These are phyloP conservation scores for Poecile atricapillus DNA, from an alignment of 2,113 vertebrate species.

Conservation along the genomic window DNA sequence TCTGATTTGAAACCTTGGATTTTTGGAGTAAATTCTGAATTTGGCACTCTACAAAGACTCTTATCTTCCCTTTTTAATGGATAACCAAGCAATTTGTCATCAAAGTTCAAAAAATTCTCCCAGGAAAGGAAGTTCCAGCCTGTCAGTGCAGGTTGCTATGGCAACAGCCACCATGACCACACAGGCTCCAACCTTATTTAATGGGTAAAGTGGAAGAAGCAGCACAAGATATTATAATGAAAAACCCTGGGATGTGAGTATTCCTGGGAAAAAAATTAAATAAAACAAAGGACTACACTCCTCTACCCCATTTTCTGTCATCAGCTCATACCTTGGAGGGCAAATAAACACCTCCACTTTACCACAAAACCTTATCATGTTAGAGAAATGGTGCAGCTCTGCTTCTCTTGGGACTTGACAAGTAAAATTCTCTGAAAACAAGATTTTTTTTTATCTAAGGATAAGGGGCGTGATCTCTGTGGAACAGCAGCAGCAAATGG, in stretches of 20 bases:
- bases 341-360: neutral
- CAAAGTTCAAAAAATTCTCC: neutral
- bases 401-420: neutral
- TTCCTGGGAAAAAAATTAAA: neutral
- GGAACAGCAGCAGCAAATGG: neutral
- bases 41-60: neutral
- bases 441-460: neutral
- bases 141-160: constrained; percentile 10
- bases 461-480: neutral
- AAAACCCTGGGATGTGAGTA: neutral
- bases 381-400: neutral
- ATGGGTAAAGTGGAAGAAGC: neutral
- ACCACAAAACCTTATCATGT: neutral
- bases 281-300: neutral
- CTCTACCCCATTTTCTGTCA: neutral
- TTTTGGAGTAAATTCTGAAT: neutral
- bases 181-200: neutral
- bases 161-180: constrained; percentile 15
- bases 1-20: neutral
- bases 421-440: neutral
- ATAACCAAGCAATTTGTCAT: neutral
- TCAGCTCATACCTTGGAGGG: neutral
- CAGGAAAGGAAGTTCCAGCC: neutral
- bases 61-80: neutral
- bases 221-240: neutral